Evolutionary conservation across 1,140 invertebrate genomes (phyloP).

Genomic region (Drosophila dunni): DNA sequence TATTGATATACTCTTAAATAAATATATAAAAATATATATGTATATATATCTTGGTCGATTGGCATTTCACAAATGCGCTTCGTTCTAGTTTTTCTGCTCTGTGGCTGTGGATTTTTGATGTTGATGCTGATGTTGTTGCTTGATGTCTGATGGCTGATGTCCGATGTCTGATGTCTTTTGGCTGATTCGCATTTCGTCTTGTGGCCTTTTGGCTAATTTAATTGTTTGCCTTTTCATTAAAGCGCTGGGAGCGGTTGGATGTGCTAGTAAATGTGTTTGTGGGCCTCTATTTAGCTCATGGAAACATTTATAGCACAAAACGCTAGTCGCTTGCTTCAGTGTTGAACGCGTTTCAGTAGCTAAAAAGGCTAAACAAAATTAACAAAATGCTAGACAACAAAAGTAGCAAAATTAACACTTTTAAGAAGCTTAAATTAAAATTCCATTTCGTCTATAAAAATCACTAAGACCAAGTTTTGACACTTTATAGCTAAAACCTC

Average conservation of each 20-base stretch:
- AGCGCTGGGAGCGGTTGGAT: slow-evolving; percentile 35
- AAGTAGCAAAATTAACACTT: too few relatives aligned
- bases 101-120: slow-evolving; percentile 54
- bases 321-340: slow-evolving; percentile 19
- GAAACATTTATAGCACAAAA: slow-evolving; percentile 77
- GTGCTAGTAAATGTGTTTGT: slow-evolving; percentile 22
- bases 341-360: background rate
- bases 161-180: slow-evolving; percentile 33
- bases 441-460: too few relatives aligned
- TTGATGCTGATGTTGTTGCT: slow-evolving; percentile 48
- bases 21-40: background rate
- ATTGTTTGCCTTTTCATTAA: slow-evolving; percentile 80
- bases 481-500: too few relatives aligned
- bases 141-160: too few relatives aligned
- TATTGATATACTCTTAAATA: slow-evolving; percentile 5
- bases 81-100: slow-evolving; percentile 69
- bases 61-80: slow-evolving; percentile 76
- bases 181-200: slow-evolving; percentile 61
- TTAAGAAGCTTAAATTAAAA: too few relatives aligned
- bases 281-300: slow-evolving; percentile 72
- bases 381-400: too few relatives aligned
- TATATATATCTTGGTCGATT: slow-evolving; percentile 54
- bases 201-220: slow-evolving; percentile 79
- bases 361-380: too few relatives aligned
- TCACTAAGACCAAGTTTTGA: too few relatives aligned